Base-by-base conservation (phyloP, 35 echinoderm and acorn worm species). In the Heliocidaris tuberculata region DNA sequence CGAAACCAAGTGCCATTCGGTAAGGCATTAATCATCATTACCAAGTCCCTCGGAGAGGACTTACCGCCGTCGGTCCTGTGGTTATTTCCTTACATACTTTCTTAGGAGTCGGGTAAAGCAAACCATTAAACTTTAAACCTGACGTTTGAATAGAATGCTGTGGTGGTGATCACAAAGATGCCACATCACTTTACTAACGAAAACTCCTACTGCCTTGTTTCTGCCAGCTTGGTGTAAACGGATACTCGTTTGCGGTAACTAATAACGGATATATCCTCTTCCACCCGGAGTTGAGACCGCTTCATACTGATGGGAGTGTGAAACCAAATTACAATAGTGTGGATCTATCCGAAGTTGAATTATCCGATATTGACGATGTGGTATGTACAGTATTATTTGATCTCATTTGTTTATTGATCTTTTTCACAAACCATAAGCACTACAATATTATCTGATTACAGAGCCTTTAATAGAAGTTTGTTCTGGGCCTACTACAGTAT, bases 201-300 rank as follows among this genome's bases (percentile, higher is more conserved):
- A 42, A 42, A 42, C 35, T 42, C 35, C 35, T 1, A 42, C 35
- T 42, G 35, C 35, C 35, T 42, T 42, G 8, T 8, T 78, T 78
- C 65, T 78, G 7, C 65, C 95, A 98, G 97, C 95, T 98, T 94
- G 97, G 97, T 87, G 95, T 96, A 24, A 96, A 97, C 86, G 97
- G 97, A 78, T 98, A 98, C 85, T 93, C 96, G 13, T 98, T 98
- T 48, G 95, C 94, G 31, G 92, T 97, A 27, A 98, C 97, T 59
- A 98, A 98, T 92, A 98, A 98, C 56, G 97, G 97, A 59, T 98
- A 97, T 86, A 92, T 98, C 85, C 52, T 96, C 29, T 97, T 90
- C 86, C 97, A 98, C 89, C 97, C 97, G 90, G 95, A 96, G 59
- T 86, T 96, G 17, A 94, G 96, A 94, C 95, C 95, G 48, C 61